Base-by-base conservation (phyloP, 2,888 invertebrate species). In the Lasioglossum vierecki region DNA sequence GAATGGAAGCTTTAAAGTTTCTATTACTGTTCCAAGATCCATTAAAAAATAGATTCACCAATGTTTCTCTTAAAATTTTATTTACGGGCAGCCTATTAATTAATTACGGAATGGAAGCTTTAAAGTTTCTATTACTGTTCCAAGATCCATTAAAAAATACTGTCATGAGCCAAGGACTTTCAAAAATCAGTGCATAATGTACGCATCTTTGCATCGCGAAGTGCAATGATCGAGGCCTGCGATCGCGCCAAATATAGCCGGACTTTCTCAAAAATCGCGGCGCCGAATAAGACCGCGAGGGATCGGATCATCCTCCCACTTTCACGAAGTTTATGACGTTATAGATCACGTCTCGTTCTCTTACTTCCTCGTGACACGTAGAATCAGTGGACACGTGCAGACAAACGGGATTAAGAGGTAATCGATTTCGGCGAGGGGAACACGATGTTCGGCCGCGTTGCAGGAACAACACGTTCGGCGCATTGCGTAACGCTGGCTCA, bases 341-440 rank as follows among this genome's bases (percentile, higher is more conserved):
- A 57, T 41, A 49, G n/a, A 63, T 70, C 35, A 35, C 35, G 75
- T 26, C 30, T 18, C 35, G 79, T 30, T 53, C 41, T 44, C 44
- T 49, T 6, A 35, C 18, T 66, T 30, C 26, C 8, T 35, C 46
- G 4, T 26, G 22, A 68, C 57, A 13, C 57, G 41, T 30, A 22
- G 78, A 63, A 66, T 60, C 57, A n/a, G 71, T 46, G 68, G 53
- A 80, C 60, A 15, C 39, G 53, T 44, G 57, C 44, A 68, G 60
- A 70, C 71, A 82, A 88, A 88, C 85, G 79, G 88, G 76, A 88
- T 88, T 63, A 79, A 88, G 83, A 88, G 88, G 80, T 88, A 79
- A 88, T 88, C 88, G 85, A 88, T 88, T 88, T 83, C 75, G 44
- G 70, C 70, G 74, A 66, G 66, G 74, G 57, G 71, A 71, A 63